These are phyloP conservation scores for Eucidaris tribuloides DNA, from an alignment of 35 echinoderm and acorn worm genomes.

Conservation along the genomic window DNA sequence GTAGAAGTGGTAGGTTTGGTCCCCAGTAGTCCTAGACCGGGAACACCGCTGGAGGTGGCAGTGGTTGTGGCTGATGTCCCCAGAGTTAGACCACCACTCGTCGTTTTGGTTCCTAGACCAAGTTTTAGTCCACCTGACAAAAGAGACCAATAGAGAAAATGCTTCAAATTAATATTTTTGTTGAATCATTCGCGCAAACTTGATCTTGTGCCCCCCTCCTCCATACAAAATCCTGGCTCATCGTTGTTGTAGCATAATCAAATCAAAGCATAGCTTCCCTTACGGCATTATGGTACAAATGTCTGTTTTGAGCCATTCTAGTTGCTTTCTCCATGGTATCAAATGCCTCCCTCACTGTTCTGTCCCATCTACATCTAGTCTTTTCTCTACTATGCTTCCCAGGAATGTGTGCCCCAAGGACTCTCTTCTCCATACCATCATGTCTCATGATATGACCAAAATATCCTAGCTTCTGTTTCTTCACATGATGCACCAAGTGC, in stretches of 20 bases:
- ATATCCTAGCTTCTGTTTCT: too few species aligned
- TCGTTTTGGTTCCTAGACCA: conserved; percentile 10
- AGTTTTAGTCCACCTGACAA: neutral
- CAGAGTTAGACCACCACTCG: neutral
- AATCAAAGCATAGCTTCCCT: neutral
- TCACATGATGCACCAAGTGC: too few species aligned
- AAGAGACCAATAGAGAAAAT: neutral
- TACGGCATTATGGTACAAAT: neutral
- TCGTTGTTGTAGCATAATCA: neutral
- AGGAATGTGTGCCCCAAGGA: too few species aligned
- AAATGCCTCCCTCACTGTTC: too few species aligned
- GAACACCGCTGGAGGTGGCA: neutral
- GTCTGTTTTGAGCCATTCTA: neutral
- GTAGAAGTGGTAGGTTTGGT: neutral
- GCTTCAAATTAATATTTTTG: neutral
- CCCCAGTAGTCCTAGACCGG: conserved; percentile 11
- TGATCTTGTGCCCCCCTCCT: neutral
- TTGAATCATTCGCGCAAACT: neutral
- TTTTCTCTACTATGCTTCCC: too few species aligned
- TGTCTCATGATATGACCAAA: too few species aligned
- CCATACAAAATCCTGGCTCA: neutral
- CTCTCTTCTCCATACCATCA: too few species aligned
- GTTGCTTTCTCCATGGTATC: too few species aligned
- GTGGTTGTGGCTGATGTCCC: neutral
- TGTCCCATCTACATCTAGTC: too few species aligned